Conservation (phyloP, 23 tunicate genomes). For the Trididemnum clinides region DNA sequence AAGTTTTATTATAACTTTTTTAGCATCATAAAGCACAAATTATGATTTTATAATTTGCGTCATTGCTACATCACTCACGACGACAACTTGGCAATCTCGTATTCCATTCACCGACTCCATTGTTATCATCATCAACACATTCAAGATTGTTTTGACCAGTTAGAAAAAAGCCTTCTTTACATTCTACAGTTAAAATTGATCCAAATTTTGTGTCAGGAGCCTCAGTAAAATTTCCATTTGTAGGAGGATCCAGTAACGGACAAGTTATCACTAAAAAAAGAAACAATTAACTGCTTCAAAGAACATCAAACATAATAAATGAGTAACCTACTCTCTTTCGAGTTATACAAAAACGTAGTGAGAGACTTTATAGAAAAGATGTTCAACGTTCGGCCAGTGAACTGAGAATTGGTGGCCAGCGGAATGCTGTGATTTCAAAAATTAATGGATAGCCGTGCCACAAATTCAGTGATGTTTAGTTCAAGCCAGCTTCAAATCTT, state of each 20-base stretch:
- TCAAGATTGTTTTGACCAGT: slow-evolving; percentile 11
- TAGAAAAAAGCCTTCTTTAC: slow-evolving; percentile 42
- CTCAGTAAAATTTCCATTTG: neutral
- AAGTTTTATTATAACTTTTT: too few relatives aligned
- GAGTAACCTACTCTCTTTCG: neutral
- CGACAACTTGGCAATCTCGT: slow-evolving; percentile 15
- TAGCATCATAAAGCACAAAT: too few relatives aligned
- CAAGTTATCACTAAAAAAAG: neutral
- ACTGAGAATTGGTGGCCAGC: too few relatives aligned
- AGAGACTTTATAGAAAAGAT: too few relatives aligned
- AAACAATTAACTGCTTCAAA: too few relatives aligned
- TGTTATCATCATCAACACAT: slow-evolving; percentile 38
- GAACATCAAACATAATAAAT: neutral
- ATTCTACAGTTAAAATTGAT: neutral
- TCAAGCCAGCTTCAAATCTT: too few relatives aligned
- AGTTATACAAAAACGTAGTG: too few relatives aligned
- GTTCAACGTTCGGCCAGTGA: too few relatives aligned
- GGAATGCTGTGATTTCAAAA: too few relatives aligned
- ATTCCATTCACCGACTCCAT: slow-evolving; percentile 57
- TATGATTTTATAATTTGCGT: too few relatives aligned
- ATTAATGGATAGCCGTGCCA: too few relatives aligned
- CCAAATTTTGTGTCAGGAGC: neutral
- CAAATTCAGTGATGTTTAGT: too few relatives aligned
- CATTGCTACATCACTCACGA: slow-evolving; percentile 35
- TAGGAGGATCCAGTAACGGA: neutral